phyloP scores from a whole-genome alignment of 2,797 vertebrate genomes.

The Sebastes vulpes region DNA sequence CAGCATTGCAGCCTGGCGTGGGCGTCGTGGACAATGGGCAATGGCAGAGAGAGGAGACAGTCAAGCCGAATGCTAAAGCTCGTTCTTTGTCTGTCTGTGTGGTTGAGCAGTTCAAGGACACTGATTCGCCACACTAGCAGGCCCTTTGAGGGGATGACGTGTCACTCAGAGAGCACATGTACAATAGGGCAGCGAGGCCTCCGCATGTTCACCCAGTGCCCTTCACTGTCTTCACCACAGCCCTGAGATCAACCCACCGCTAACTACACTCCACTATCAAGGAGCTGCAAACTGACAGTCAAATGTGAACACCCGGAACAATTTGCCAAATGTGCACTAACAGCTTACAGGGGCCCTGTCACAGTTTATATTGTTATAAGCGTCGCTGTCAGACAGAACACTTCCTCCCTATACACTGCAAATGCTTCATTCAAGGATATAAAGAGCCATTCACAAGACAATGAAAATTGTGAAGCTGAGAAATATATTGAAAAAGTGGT shows the following conservation, averaged over 20 bases:
- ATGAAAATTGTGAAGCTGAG: constrained; percentile 45
- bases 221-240: constrained; percentile 71
- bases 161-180: constrained; percentile 76
- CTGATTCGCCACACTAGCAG: constrained; percentile 73
- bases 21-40: constrained; percentile 56
- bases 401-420: constrained; percentile 12
- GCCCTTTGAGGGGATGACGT: constrained; percentile 76
- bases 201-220: constrained; percentile 68
- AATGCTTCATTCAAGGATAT: constrained; percentile 59
- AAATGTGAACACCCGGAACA: constrained; percentile 58
- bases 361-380: constrained; percentile 51
- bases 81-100: constrained; percentile 74
- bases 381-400: constrained; percentile 23
- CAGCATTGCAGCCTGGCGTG: constrained; percentile 28
- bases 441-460: constrained; percentile 37
- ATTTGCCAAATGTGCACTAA: constrained; percentile 61
- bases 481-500: constrained; percentile 35
- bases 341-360: constrained; percentile 62
- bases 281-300: constrained; percentile 49
- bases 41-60: constrained; percentile 55
- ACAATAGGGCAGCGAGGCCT: constrained; percentile 70
- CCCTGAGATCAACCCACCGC: constrained; percentile 55
- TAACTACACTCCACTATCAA: constrained; percentile 35
- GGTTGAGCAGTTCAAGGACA: constrained; percentile 81
- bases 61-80: constrained; percentile 64